Evolutionary conservation across 2,797 vertebrate species (phyloP).

Genomic region (Tenualosa ilisha): DNA sequence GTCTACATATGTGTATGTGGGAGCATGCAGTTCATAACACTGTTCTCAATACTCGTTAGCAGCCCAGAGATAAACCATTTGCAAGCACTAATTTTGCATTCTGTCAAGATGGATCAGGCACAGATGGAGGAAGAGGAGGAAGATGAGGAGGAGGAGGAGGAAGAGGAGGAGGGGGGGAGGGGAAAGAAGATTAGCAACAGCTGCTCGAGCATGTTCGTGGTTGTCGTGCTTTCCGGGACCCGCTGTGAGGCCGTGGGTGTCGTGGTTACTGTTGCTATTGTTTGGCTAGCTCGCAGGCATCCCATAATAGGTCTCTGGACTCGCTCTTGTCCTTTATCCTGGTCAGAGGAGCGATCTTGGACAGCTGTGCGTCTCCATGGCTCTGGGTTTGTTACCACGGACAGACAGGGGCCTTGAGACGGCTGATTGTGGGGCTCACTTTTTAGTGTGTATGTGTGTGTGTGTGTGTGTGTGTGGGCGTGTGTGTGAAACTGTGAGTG

Average conservation of each 20-base stretch:
- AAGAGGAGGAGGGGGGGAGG: neutral
- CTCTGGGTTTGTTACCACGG: neutral
- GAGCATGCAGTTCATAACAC: neutral
- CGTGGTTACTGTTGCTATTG: slow-evolving; percentile 23
- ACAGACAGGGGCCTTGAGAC: neutral
- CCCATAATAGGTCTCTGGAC: slow-evolving; percentile 21
- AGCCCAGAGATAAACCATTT: neutral
- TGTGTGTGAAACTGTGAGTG: neutral
- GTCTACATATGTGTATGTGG: neutral
- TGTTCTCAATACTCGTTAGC: neutral
- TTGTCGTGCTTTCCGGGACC: neutral
- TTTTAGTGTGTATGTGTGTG: neutral
- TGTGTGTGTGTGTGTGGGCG: neutral
- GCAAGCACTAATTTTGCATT: neutral
- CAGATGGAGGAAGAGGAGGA: neutral
- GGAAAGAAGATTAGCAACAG: neutral
- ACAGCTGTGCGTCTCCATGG: neutral
- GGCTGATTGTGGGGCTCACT: neutral
- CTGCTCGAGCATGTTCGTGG: neutral
- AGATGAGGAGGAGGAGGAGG: neutral
- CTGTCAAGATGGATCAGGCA: neutral
- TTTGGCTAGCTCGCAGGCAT: neutral
- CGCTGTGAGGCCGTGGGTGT: neutral
- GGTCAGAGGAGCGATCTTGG: neutral
- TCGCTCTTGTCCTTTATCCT: neutral